Evolutionary conservation across 1,140 invertebrate species (phyloP), one percentile per base, ranked within the genome.

Genomic region (Temnothorax nylanderi): DNA sequence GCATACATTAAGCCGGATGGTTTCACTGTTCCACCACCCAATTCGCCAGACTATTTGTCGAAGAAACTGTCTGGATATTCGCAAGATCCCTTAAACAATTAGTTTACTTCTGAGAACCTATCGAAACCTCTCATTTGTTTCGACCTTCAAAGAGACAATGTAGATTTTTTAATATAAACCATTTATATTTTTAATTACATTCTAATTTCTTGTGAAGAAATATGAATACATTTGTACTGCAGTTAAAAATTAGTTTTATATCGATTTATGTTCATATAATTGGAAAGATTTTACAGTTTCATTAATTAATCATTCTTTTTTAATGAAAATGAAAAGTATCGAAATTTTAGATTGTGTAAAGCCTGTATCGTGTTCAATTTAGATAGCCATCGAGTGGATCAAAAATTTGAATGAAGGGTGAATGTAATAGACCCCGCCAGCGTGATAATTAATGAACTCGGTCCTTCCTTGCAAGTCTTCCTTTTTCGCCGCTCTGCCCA

Each of bases 371-470:
- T 76, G 84, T 69, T 90, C 87, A 92, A 93, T 92, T 92, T 92
- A 92, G 91, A 92, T 92, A 92, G 69, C 85, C 56, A 92, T 92
- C 91, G 85, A 72, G 80, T 91, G 89, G 82, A 76, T 93, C 88
- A 87, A 78, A 92, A 93, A 90, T 93, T 88, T 87, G 84, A 88
- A 92, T 86, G 81, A 65, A 62, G 88, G 84, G 58, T 58, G 86
- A 87, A 56, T 91, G 92, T 89, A 89, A 91, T 88, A 91, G 87
- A 89, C 58, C 88, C 88, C 90, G 89, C 91, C 93, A 92, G 89
- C 82, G 69, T 80, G 86, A 65, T 94, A 93, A 93, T 93, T 94
- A 94, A 94, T 92, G 91, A 92, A 92, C 86, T 85, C 51, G 84
- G 72, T 37, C 47, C 51, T 13, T 56, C 21, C 58, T 47, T 60